These are phyloP conservation scores for Hybognathus amarus DNA, from an alignment of 2,797 vertebrate genomes.

Conservation along the genomic window DNA sequence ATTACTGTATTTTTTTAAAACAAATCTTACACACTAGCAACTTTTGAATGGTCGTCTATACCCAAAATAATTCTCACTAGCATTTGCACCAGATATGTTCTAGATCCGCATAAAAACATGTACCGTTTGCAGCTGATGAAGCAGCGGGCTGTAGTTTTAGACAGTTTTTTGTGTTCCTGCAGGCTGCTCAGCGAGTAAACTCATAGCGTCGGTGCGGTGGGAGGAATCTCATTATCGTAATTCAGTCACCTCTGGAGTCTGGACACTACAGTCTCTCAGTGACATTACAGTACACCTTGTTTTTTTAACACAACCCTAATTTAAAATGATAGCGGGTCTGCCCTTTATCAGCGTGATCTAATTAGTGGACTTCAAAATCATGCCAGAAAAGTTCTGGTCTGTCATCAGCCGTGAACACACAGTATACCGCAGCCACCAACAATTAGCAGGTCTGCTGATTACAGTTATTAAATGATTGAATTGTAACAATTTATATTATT, in stretches of 20 bases:
- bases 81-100: not conserved
- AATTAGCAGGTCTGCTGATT: conserved; percentile 46
- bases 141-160: conserved; percentile 84
- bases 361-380: conserved; percentile 57
- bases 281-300: conserved; percentile 59
- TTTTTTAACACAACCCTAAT: conserved; percentile 60
- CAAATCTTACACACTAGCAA: not conserved
- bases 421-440: conserved; percentile 38
- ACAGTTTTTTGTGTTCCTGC: conserved; percentile 85
- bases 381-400: conserved; percentile 49
- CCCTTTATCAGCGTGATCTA: conserved; percentile 60
- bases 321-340: conserved; percentile 63
- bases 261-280: conserved; percentile 60
- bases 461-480: conserved; percentile 37
- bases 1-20: not conserved
- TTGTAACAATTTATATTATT: conserved; percentile 9
- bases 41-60: not conserved
- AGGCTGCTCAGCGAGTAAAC: conserved; percentile 86
- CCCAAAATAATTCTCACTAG: not conserved
- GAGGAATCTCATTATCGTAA: conserved; percentile 85
- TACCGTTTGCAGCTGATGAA: conserved; percentile 87
- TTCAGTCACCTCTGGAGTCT: conserved; percentile 74
- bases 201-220: conserved; percentile 79
- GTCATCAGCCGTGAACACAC: conserved; percentile 35
- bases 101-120: conserved; percentile 71